These are phyloP conservation scores for Montipora capitata DNA, from an alignment of 92 coral and sea anemone species.

Conservation along the genomic window DNA sequence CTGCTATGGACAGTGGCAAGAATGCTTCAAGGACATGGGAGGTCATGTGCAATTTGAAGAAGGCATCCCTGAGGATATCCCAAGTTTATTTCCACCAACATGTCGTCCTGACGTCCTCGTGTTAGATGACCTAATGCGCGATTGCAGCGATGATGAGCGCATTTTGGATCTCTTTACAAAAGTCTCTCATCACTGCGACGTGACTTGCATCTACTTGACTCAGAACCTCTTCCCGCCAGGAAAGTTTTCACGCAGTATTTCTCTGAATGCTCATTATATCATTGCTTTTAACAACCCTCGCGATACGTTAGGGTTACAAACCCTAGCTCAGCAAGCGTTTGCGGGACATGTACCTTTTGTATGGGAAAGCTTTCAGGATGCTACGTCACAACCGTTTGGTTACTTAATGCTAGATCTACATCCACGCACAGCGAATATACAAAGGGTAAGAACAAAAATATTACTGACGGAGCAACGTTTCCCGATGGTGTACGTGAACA, in stretches of 20 bases:
- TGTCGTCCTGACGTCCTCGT: conserved; percentile 35
- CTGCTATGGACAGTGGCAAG: conserved; percentile 63
- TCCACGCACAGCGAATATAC: conserved; percentile 31
- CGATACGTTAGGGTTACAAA: too few relatives aligned
- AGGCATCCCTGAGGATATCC: conserved; percentile 51
- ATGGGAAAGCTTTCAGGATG: conserved; percentile 43
- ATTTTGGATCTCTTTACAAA: conserved; percentile 19
- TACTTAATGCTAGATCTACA: conserved; percentile 19
- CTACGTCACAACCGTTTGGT: conserved; percentile 39
- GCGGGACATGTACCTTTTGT: conserved; percentile 30
- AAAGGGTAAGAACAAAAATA: conserved; percentile 7
- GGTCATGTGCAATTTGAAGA: conserved; percentile 33
- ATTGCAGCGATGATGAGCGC: conserved; percentile 25
- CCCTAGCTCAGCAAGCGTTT: too few relatives aligned
- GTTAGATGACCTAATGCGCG: conserved; percentile 45
- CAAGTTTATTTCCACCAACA: conserved; percentile 5
- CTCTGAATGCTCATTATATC: too few relatives aligned
- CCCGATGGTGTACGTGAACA: conserved; percentile 27
- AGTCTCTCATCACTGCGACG: conserved; percentile 36
- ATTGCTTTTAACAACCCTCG: too few relatives aligned
- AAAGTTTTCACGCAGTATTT: conserved; percentile 10
- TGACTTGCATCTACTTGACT: conserved; percentile 41
- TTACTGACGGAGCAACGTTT: background rate
- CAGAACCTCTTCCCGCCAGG: conserved; percentile 32
- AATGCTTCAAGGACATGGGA: conserved; percentile 1